Evolutionary conservation across 2,888 invertebrate genomes (phyloP).

Genomic region (Zelleria hepariella): DNA sequence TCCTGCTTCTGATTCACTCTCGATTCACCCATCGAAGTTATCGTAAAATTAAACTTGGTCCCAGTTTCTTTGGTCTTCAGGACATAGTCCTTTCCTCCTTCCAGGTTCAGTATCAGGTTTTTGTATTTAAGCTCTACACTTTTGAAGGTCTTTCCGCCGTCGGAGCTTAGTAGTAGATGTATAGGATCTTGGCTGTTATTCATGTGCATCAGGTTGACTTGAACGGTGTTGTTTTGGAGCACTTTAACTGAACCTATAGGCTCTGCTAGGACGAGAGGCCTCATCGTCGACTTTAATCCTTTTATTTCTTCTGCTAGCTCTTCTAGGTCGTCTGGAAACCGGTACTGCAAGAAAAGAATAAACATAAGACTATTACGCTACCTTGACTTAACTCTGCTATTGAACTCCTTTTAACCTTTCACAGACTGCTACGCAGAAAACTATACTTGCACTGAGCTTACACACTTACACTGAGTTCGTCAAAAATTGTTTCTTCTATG

Average conservation of each 20-base stretch:
- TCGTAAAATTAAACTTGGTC: constrained; percentile 61
- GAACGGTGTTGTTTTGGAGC: constrained; percentile 59
- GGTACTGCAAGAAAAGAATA: no score
- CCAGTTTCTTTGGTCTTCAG: constrained; percentile 62
- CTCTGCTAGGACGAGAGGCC: constrained; percentile 44
- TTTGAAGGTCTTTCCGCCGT: constrained; percentile 48
- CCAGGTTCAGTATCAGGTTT: constrained; percentile 52
- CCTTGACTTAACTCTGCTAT: no score
- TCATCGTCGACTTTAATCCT: not conserved
- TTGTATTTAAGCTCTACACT: constrained; percentile 51
- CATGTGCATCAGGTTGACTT: constrained; percentile 53
- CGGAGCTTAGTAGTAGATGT: constrained; percentile 49
- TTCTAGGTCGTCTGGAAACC: not conserved
- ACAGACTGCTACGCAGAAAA: not conserved
- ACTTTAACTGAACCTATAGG: constrained; percentile 62
- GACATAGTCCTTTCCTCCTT: constrained; percentile 58
- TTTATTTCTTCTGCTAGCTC: not conserved
- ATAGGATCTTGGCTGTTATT: constrained; percentile 51
- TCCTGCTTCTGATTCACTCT: not conserved
- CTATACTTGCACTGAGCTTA: no score
- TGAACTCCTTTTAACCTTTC: no score
- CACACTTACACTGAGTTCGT: no score
- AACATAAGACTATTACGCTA: no score
- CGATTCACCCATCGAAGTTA: constrained; percentile 33
- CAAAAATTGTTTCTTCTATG: no score